Base-by-base conservation (phyloP, 2,888 invertebrate genomes). In the Lottia scabra region DNA sequence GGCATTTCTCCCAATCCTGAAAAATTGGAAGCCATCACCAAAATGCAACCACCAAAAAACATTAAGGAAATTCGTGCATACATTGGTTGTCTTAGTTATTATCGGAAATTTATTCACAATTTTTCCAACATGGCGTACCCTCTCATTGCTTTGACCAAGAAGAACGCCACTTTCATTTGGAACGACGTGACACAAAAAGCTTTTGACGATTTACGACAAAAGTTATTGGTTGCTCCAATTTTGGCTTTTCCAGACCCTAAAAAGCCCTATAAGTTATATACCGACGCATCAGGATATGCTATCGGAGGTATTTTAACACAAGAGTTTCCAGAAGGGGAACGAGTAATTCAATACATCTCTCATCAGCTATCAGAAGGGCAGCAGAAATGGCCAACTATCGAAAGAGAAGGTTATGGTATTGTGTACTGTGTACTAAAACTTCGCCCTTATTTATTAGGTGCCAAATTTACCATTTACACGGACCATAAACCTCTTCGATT, bases 401-500 rank as follows among this genome's bases (percentile, higher is more conserved):
- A 69, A 16, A 44, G 69, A 4, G 69, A 69, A 26, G 69, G 19
- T 12, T 69, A 69, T 43, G 63, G 8, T 23, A 44, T 65, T 56
- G 23, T 56, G n/a, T 56, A 56, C 13, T 19, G 56, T 56, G 19
- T 27, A 26, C 12, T 45, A 63, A 63, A 56, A 44, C 19, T 69
- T 23, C 43, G 68, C 6, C 44, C 69, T 15, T 13, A 64, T 30
- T 69, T 63, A 23, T 26, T 56, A 8, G 56, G 56, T 10, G 23
- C 56, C 19, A 8, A 56, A 23, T 56, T 56, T 23, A 23, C 69
- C 23, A 69, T 69, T 63, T 69, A 63, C 26, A 69, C 63, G 1
- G 69, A 69, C n/a, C 69, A 45, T 62, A 69, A 69, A 69, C 69
- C 69, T 23, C 63, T 63, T 19, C 56, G 44, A n/a, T 63, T 27